Conservation (phyloP, 2,888 invertebrate genomes). For the Eupelmus urozonus region DNA sequence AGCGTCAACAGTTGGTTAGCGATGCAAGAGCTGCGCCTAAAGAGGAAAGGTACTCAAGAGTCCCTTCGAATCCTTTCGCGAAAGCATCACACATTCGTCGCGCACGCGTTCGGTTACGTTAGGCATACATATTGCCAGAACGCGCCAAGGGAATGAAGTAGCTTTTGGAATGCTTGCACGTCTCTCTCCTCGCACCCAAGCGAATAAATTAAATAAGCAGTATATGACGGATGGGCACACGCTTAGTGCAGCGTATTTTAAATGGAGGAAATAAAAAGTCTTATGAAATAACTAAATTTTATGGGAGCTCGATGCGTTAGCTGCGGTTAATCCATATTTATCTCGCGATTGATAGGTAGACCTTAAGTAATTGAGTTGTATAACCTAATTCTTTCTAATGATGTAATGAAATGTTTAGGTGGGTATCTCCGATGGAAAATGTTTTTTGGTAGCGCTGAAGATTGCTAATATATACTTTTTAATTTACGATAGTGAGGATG, state of each 20-base stretch:
- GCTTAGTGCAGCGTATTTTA: background rate
- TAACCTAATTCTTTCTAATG: background rate
- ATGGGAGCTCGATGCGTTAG: background rate
- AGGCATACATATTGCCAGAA: slow-evolving; percentile 35
- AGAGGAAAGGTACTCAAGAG: slow-evolving; percentile 15
- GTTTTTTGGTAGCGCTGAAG: no score
- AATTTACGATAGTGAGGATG: no score
- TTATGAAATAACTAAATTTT: slow-evolving; percentile 56
- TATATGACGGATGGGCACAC: slow-evolving; percentile 20
- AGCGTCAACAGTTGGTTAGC: no score
- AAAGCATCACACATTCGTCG: slow-evolving; percentile 33
- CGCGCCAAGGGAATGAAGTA: slow-evolving; percentile 41
- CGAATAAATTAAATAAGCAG: slow-evolving; percentile 32
- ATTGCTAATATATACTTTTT: no score
- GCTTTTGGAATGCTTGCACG: slow-evolving; percentile 38
- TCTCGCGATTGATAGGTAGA: background rate
- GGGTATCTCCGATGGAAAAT: no score
- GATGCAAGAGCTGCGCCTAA: no score
- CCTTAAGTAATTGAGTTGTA: background rate
- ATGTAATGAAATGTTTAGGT: no score
- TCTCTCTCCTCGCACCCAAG: slow-evolving; percentile 11
- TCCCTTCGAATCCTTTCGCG: slow-evolving; percentile 30
- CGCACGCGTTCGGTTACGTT: slow-evolving; percentile 33
- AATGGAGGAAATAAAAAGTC: slow-evolving; percentile 13
- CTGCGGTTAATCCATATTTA: slow-evolving; percentile 2